Evolutionary conservation across 2,113 vertebrate genomes (phyloP).

Genomic region (Halichoeres trimaculatus): DNA sequence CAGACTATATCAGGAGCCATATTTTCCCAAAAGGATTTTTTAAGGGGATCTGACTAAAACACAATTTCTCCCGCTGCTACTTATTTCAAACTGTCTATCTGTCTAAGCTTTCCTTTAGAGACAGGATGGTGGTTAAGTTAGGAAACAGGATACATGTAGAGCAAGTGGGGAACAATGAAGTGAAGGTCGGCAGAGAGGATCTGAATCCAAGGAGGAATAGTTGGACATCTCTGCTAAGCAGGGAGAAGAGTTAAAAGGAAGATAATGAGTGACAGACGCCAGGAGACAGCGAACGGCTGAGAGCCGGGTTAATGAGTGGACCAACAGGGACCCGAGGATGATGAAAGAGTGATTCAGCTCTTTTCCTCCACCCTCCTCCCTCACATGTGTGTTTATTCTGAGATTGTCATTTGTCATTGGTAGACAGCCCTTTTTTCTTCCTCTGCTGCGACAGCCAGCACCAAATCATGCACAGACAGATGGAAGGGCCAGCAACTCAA

Average conservation of each 20-base stretch:
- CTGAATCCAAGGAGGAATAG: too few species aligned
- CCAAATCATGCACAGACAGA: constrained; percentile 78
- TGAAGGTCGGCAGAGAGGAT: too few species aligned
- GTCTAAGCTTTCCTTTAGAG: too few species aligned
- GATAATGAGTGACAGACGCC: constrained; percentile 47
- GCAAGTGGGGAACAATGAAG: too few species aligned
- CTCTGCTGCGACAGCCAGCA: constrained; percentile 65
- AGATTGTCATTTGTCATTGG: constrained; percentile 77
- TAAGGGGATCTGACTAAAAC: too few species aligned
- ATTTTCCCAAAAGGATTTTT: too few species aligned
- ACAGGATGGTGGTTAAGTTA: too few species aligned
- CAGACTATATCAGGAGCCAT: too few species aligned
- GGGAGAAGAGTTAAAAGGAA: not conserved
- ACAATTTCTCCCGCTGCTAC: too few species aligned
- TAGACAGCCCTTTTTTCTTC: constrained; percentile 73
- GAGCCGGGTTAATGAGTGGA: constrained; percentile 70
- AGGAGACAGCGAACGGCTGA: constrained; percentile 49
- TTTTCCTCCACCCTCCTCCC: constrained; percentile 49
- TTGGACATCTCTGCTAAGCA: not conserved
- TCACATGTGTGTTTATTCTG: constrained; percentile 73
- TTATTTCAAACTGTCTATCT: too few species aligned
- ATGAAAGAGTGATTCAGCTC: constrained; percentile 76
- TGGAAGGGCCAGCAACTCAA: constrained; percentile 71
- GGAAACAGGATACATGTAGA: too few species aligned
- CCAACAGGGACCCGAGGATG: constrained; percentile 63